phyloP scores from a whole-genome alignment of 2,797 vertebrate genomes.

The Coluber constrictor region DNA sequence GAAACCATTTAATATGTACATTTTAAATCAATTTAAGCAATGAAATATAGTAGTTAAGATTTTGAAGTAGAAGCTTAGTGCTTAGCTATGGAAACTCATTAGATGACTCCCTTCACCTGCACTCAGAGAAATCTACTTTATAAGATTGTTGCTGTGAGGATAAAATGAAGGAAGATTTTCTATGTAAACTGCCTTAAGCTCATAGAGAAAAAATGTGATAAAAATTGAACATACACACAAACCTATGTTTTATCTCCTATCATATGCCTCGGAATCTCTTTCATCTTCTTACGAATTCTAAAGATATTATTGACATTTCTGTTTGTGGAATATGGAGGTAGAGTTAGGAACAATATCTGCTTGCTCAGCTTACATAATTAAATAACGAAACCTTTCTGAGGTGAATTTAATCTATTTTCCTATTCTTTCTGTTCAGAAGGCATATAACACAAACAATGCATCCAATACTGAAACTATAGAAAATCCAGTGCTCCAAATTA shows the following conservation, averaged over 20 bases:
- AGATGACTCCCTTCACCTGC: not conserved
- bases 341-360: accelerated
- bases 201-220: not conserved
- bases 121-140: not conserved
- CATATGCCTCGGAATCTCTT: not conserved
- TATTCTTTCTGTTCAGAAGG: not conserved
- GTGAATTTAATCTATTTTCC: accelerated
- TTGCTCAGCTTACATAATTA: not conserved
- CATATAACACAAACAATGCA: not conserved
- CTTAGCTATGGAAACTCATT: not conserved
- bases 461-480: not conserved
- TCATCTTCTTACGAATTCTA: not conserved
- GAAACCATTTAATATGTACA: not conserved
- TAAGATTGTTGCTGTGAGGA: not conserved
- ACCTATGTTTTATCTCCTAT: not conserved
- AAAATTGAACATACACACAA: not conserved
- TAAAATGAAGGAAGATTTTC: not conserved
- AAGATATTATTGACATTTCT: not conserved
- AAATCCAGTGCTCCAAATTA: not conserved
- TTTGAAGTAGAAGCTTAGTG: not conserved
- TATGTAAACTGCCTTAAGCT: not conserved
- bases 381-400: not conserved
- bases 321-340: not conserved
- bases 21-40: not conserved
- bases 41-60: not conserved